Evolutionary conservation across 2,113 vertebrate genomes (phyloP), one percentile per base, ranked within the genome.

Genomic region (Anser cygnoides): DNA sequence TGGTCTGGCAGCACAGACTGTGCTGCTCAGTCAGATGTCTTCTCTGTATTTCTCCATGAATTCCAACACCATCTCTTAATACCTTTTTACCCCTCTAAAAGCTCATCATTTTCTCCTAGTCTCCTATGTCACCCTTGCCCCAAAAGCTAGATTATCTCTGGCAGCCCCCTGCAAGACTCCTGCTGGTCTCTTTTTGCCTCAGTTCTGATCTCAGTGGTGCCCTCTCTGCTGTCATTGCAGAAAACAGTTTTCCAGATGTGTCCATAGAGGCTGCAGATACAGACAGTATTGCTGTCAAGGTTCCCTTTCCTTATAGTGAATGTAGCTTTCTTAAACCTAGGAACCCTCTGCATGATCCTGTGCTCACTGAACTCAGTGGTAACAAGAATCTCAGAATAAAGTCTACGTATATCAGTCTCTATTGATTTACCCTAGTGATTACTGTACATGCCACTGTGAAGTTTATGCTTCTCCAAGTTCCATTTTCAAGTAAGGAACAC

Each of bases 131-230:
- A 52, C 37, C 11, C 18, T 46, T 57, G 9, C 7, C 19, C 5
- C 6, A 8, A 39, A 86, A 58, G 2, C 33, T 81, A 25, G 13
- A 10, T 23, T 68, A 20, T 6, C 14, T 91, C 44, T 63, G 44
- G 65, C 9, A 70, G 29, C 3, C 8, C 10, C 21, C 13, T 5
- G 4, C 15, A 33, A 29, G 11, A 4, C 81, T 11, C 4, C 50
- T 62, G 14, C 25, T 61, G 16, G 6, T 68, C 2, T 37, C 7
- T 66, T 55, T 58, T 80, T 7, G 1, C 5, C 9, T 55, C 52
- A n/a, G 8, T 4, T 78, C 2, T 78, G 15, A 21, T 87, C 37
- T 46, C 39, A 46, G 7, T 2, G 0, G 16, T 55, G 13, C 11
- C 7, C 20, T 67, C 52, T 62, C 25, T 90, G 37, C 11, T 85